Conservation (phyloP, 2,113 vertebrate genomes). For the Phoxinus phoxinus region DNA sequence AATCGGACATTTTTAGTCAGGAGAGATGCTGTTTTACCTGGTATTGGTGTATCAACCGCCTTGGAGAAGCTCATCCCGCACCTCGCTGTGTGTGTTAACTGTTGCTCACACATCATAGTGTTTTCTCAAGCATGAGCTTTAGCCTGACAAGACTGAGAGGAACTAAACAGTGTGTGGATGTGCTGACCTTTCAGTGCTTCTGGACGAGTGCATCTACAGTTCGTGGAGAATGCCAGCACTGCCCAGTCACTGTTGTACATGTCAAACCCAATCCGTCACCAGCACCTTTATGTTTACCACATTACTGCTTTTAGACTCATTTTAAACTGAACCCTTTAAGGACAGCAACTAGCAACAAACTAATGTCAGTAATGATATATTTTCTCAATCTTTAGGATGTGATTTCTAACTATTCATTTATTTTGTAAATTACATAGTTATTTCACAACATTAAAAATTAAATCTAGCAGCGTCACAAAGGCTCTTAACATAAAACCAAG, state of each 20-base stretch:
- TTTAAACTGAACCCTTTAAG: not conserved
- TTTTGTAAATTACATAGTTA: not conserved
- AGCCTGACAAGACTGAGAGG: constrained; percentile 33
- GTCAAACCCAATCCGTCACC: constrained; percentile 19
- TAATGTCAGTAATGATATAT: not conserved
- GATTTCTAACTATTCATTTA: not conserved
- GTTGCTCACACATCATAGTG: constrained; percentile 45
- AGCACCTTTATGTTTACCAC: constrained; percentile 38
- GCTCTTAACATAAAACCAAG: not conserved
- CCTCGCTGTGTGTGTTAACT: not conserved
- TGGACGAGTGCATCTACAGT: constrained; percentile 50
- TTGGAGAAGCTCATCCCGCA: too few species aligned
- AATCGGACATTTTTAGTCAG: not conserved
- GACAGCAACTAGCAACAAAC: not conserved
- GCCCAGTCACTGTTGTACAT: constrained; percentile 31
- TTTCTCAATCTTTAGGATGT: not conserved
- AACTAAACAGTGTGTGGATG: constrained; percentile 42
- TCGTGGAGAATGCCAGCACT: constrained; percentile 34
- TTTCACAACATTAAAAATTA: not conserved
- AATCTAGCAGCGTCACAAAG: not conserved
- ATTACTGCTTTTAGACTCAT: not conserved
- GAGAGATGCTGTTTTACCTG: not conserved
- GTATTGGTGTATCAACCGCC: not conserved
- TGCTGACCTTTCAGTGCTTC: constrained; percentile 57
- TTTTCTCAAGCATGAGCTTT: constrained; percentile 49